Base-by-base conservation (phyloP, 1,140 invertebrate species). In the Zaprionus gabonicus region DNA sequence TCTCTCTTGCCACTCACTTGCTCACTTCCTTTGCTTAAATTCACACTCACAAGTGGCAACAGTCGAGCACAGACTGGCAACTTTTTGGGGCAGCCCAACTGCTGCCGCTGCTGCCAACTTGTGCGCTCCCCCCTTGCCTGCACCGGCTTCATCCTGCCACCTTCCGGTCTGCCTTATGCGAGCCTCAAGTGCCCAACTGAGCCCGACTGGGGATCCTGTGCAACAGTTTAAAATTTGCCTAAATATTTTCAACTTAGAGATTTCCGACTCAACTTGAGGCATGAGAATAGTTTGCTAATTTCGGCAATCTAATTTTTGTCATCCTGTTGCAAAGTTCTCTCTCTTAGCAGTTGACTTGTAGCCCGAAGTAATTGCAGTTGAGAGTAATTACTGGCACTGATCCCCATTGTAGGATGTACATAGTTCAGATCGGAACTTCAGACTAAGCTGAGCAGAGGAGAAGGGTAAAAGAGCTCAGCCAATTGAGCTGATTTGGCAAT, bases 161-260 rank as follows among this genome's bases (percentile, higher is more conserved):
- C 57, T 67, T 78, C 76, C 76, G 76, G 76, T 49, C 49, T 64
- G 70, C 63, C 58, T 38, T 60, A 13, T 41, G 38, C 13, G 38
- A 25, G 64, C 71, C 58, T 59, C 46, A 74, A 74, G 56, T 68
- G 71, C 25, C 17, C 57, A 20, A 20, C 31, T 13, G 15, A 3
- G 31, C 27, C 38, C 31, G 25, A 27, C 15, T 15, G 5, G 5
- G 38, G 15, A 41, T 71, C 20, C 58, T 57, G 46, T 15, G 84
- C 84, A 87, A 90, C 84, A 88, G 84, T 90, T 87, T 76, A 81
- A 72, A 69, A 83, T 76, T 78, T 84, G 81, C 84, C 81, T 79
- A 90, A 88, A 84, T 90, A 90, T 90, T 88, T 88, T 84, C 75
- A 69, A 78, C 85, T 84, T 74, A 79, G 81, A 88, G 85, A 90